Base-by-base conservation (phyloP, 1,140 invertebrate species). In the Belonocnema kinseyi region DNA sequence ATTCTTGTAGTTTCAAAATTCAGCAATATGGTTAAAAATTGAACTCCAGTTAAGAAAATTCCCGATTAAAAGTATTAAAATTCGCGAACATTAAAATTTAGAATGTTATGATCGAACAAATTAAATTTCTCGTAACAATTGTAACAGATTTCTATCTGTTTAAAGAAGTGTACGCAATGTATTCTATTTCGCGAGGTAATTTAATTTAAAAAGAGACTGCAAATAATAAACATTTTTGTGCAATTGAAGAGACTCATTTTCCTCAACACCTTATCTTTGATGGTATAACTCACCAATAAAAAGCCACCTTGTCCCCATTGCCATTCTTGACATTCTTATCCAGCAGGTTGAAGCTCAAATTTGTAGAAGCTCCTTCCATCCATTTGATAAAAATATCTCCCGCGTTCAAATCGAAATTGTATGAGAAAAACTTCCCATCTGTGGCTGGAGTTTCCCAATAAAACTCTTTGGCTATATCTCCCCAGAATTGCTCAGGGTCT, bases 271-370 rank as follows among this genome's bases (percentile, higher is more conserved):
- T 70, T 70, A 19, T 26, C 14, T 50, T 21, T 1, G 17, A 11
- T 50, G 50, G 50, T 50, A 17, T 21, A 72, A 75, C 95, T 95
- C 92, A 99, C 98, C 98, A 99, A 87, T 97, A 98, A 92, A 95
- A 99, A 10, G 98, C 98, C 52, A 98, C 94, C 90, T 96, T 97
- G 83, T 98, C 96, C 14, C 97, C 98, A 54, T 95, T 88, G 40
- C 97, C 97, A 78, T 94, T 95, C 83, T 96, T 93, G 19, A 99
- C 94, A 89, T 98, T 97, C 76, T 96, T 94, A 90, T 99, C 98
- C 61, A 99, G 91, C 12, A 97, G 92, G 92, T 99, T 99, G 92
- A 98, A 99, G 87, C 96, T 98, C 73, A 99, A 94, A 90, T 99
- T 99, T 14, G 98, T 99, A 12, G 95, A 94, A 0, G 97, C 97